phyloP scores from a whole-genome alignment of 2,888 invertebrate genomes.

The Eulithis prunata region DNA sequence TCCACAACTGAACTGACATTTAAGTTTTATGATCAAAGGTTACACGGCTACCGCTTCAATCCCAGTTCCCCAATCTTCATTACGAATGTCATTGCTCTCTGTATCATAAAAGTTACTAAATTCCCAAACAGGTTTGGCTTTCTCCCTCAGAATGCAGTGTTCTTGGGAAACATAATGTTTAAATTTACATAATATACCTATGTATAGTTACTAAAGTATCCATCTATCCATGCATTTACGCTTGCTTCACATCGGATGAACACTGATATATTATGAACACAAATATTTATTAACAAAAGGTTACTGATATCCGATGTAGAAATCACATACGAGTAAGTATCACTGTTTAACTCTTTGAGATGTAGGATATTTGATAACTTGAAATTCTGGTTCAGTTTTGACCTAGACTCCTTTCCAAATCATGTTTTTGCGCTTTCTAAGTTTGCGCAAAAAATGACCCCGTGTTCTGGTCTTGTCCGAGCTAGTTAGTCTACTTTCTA shows the following conservation, averaged over 20 bases:
- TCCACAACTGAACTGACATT: slow-evolving; percentile 27
- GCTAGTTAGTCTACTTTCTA: slow-evolving; percentile 58
- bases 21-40: slow-evolving; percentile 39
- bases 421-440: slow-evolving; percentile 57
- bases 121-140: slow-evolving; percentile 65
- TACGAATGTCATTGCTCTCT: slow-evolving; percentile 44
- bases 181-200: slow-evolving; percentile 57
- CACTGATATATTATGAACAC: slow-evolving; percentile 9
- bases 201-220: slow-evolving; percentile 33
- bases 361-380: slow-evolving; percentile 3
- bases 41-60: slow-evolving; percentile 30
- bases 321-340: neutral
- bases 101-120: slow-evolving; percentile 56
- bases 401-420: slow-evolving; percentile 51
- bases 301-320: neutral
- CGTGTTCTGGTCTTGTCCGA: slow-evolving; percentile 51
- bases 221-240: slow-evolving; percentile 27
- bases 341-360: neutral
- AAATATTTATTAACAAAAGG: slow-evolving; percentile 18
- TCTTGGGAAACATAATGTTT: slow-evolving; percentile 66
- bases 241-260: slow-evolving; percentile 40
- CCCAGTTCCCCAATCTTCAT: slow-evolving; percentile 30
- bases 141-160: slow-evolving; percentile 60
- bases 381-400: slow-evolving; percentile 39
- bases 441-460: slow-evolving; percentile 62